Base-by-base conservation (phyloP, 2,797 vertebrate species). In the Gymnopithys bicolor region DNA sequence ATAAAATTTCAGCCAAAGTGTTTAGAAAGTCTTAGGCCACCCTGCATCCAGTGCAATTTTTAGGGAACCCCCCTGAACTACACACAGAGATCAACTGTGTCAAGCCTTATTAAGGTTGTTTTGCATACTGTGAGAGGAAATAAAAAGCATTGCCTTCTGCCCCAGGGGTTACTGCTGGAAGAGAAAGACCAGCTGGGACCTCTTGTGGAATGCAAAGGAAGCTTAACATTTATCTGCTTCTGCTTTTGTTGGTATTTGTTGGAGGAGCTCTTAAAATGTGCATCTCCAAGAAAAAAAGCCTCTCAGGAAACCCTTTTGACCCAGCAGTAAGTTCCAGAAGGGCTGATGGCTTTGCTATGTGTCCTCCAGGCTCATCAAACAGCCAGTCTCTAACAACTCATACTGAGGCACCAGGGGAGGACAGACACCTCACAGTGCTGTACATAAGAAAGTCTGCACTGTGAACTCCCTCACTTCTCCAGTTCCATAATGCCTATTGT, bases 121-220 rank as follows among this genome's bases (percentile, higher is more conserved):
- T 84, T 94, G 77, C 56, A 64, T 64, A 84, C 52, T 75, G n/a
- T 56, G 64, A 90, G 60, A 94, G 35, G 64, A 96, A 97, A 93
- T 43, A 94, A 59, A 94, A 95, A 90, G 59, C 93, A 74, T 3
- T 43, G 86, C 74, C 74, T 91, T 83, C 89, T 93, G 94, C 94
- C 95, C 95, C 46, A 52, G 74, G 89, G 89, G 89, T 68, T 79
- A 84, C 76, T 5, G 69, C 87, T 94, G 83, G 60, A 89, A 96
- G 95, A 94, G 84, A 95, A 96, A 93, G 87, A 93, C 80, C 89
- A 87, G 92, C 92, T 97, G 92, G 93, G 94, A 97, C 94, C 92
- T 95, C 93, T 95, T 84, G 91, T 97, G 96, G 95, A 96, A 97
- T 79, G 67, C 74, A 90, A 95, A 88, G 94, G 91, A 94, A 97